A percentile compares a stretch with the other conserved stretches of the same genome.
Evolutionary conservation across 2,888 invertebrate genomes (phyloP).

Genomic region (Drosophila borborema): DNA sequence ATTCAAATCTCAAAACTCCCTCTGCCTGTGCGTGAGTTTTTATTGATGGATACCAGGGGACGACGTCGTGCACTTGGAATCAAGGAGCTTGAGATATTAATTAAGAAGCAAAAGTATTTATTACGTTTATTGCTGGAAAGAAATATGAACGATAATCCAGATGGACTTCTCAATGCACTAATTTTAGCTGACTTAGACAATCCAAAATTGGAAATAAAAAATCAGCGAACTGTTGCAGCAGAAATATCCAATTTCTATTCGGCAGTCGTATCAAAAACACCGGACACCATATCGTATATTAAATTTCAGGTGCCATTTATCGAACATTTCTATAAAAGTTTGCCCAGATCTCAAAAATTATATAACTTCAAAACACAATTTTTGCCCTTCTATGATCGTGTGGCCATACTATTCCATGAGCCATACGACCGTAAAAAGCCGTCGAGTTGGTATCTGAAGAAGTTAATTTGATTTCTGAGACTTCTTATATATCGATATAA

Average conservation of each 20-base stretch:
- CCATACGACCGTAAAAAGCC: slow-evolving; percentile 6
- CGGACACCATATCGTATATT: accelerated
- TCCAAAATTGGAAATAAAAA: accelerated
- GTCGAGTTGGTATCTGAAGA: slow-evolving; percentile 14
- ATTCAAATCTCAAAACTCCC: not conserved
- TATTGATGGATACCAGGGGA: slow-evolving; percentile 21
- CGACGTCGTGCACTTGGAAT: slow-evolving; percentile 34
- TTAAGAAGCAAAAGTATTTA: not conserved
- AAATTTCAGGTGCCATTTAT: not conserved
- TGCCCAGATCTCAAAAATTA: not conserved
- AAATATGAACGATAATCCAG: not conserved
- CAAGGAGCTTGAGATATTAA: slow-evolving; percentile 8
- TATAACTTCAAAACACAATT: not conserved
- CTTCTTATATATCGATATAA: not conserved
- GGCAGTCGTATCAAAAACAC: not conserved
- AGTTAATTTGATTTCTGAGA: not conserved
- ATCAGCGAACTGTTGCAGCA: accelerated
- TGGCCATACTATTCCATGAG: slow-evolving; percentile 19
- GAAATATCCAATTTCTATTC: slow-evolving; percentile 20
- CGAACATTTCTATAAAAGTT: not conserved
- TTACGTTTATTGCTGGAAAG: slow-evolving; percentile 9
- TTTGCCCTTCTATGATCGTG: not conserved
- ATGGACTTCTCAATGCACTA: slow-evolving; percentile 4
- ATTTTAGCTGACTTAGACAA: not conserved
- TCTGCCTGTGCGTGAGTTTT: not conserved